Evolutionary conservation across 2,113 vertebrate genomes (phyloP).

Genomic region (Tiliqua scincoides): DNA sequence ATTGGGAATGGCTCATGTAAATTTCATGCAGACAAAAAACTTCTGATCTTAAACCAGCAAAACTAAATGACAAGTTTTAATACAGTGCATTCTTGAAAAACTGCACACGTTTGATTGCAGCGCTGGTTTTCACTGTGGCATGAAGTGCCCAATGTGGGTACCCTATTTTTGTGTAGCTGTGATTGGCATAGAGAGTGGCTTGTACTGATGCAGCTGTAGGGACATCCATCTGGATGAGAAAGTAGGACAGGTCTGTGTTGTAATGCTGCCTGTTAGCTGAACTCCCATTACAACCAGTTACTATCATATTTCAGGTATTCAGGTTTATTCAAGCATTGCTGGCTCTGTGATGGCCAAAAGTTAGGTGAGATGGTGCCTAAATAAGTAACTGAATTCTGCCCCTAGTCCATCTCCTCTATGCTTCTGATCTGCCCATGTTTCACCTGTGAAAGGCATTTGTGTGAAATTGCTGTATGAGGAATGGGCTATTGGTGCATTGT

Average conservation of each 20-base stretch:
- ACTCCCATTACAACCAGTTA: conserved; percentile 7
- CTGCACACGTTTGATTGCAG: not conserved
- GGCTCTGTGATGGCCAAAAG: not conserved
- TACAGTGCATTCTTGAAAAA: not conserved
- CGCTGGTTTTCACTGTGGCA: not conserved
- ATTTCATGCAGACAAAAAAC: not conserved
- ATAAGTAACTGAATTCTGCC: not conserved
- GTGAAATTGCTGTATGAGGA: not conserved
- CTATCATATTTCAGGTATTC: not conserved
- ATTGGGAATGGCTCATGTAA: not conserved
- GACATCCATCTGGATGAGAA: not conserved
- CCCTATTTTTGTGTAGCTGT: not conserved
- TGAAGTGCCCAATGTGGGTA: not conserved
- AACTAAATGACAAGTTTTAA: not conserved
- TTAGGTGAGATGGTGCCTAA: no score
- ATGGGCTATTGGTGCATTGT: not conserved
- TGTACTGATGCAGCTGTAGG: no score
- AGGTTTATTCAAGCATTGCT: not conserved
- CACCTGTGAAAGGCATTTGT: not conserved
- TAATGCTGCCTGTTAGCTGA: not conserved
- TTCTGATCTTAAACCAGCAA: not conserved
- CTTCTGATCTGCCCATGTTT: not conserved
- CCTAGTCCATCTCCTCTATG: not conserved
- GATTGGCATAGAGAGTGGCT: not conserved
- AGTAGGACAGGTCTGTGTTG: not conserved